These are phyloP conservation scores for Stenoptilia bipunctidactyla DNA, from an alignment of 2,888 invertebrate species.

Conservation along the genomic window DNA sequence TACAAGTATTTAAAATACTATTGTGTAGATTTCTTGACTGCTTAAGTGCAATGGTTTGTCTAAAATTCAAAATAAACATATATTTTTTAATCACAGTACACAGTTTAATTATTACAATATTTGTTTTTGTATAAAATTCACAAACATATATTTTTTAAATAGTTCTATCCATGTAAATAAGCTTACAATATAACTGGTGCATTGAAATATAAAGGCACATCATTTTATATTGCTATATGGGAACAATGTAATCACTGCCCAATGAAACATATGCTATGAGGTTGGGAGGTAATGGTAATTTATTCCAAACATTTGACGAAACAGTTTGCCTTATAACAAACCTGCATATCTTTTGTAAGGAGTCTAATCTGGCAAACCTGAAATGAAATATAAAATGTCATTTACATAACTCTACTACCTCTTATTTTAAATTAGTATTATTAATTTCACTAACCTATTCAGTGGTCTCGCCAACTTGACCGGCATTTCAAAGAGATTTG, in stretches of 20 bases:
- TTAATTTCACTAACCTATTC: constrained; percentile 50
- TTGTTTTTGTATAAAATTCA: constrained; percentile 39
- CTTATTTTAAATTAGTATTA: not conserved
- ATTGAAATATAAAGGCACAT: constrained; percentile 34
- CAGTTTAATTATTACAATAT: constrained; percentile 33
- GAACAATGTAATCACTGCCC: constrained; percentile 65
- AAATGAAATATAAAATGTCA: constrained; percentile 25
- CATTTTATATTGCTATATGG: constrained; percentile 30
- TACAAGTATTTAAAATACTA: too few relatives aligned
- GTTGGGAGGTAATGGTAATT: constrained; percentile 74
- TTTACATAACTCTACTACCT: not conserved
- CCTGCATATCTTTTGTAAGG: constrained; percentile 79
- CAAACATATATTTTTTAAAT: constrained; percentile 22
- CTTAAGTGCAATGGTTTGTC: too few relatives aligned
- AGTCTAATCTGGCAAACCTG: constrained; percentile 77
- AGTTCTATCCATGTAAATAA: constrained; percentile 13
- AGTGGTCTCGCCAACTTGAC: constrained; percentile 60
- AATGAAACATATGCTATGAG: constrained; percentile 52
- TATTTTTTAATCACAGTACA: not conserved
- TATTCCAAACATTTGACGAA: constrained; percentile 75
- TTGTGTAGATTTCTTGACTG: too few relatives aligned
- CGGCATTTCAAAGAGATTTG: constrained; percentile 60
- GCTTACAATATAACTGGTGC: constrained; percentile 22
- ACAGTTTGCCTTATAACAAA: constrained; percentile 81
- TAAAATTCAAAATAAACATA: too few relatives aligned